Conservation (phyloP, 2,888 invertebrate species). For the Polydrusus pterygomalis region DNA sequence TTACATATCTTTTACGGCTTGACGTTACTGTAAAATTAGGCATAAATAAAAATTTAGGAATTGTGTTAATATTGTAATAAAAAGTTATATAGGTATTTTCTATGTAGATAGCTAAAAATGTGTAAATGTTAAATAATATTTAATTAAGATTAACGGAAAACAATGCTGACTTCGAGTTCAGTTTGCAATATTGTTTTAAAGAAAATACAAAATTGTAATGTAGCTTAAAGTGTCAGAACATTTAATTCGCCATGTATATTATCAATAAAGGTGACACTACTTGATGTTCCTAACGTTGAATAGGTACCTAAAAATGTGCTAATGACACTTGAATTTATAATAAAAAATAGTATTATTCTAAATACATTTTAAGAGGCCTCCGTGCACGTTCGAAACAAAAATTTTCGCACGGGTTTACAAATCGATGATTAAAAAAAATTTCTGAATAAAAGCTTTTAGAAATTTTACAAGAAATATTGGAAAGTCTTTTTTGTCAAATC, state of each 20-base stretch:
- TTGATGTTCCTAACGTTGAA: conserved; percentile 34
- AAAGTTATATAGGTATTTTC: conserved; percentile 34
- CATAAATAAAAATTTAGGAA: conserved; percentile 56
- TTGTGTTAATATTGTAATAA: conserved; percentile 53
- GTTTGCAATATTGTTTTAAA: neutral
- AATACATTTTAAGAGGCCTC: too few relatives aligned
- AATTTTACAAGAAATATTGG: too few relatives aligned
- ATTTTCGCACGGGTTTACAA: too few relatives aligned
- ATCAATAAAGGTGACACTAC: conserved; percentile 28
- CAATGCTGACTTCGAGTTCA: neutral
- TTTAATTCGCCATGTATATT: neutral
- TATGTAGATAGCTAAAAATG: conserved; percentile 29
- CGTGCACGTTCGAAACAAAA: too few relatives aligned
- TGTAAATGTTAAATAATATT: conserved; percentile 39
- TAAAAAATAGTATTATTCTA: conserved; percentile 5
- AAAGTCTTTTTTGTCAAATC: too few relatives aligned
- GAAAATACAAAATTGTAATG: neutral
- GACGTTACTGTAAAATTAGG: conserved; percentile 59
- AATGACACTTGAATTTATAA: neutral
- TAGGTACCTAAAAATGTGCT: neutral
- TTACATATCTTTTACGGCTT: conserved; percentile 61
- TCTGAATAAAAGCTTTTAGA: too few relatives aligned
- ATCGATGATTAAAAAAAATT: too few relatives aligned
- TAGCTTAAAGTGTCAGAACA: neutral
- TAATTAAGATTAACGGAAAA: conserved; percentile 10